Conservation (phyloP, 2,888 invertebrate species). For the Sesia apiformis region DNA sequence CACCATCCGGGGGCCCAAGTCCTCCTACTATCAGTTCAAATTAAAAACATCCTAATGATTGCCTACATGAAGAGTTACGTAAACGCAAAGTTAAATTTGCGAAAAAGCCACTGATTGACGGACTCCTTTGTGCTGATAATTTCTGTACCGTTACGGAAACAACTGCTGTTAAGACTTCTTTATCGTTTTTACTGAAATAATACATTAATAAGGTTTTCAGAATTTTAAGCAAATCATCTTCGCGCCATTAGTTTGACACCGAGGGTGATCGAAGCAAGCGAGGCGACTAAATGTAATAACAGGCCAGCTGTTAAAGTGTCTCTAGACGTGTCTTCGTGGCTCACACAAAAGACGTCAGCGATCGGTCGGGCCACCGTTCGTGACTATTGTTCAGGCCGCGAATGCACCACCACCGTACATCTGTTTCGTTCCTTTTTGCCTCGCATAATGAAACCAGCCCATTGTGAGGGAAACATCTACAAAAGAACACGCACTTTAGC, state of each 20-base stretch:
- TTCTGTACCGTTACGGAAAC: slow-evolving; percentile 46
- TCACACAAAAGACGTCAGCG: slow-evolving; percentile 53
- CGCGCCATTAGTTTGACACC: slow-evolving; percentile 9
- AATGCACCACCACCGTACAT: slow-evolving; percentile 62
- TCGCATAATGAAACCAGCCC: slow-evolving; percentile 65
- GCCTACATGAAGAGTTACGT: neutral
- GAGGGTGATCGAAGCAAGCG: slow-evolving; percentile 8
- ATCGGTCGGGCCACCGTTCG: slow-evolving; percentile 58
- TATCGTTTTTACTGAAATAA: too few relatives aligned
- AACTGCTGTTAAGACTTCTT: neutral
- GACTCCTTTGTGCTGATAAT: slow-evolving; percentile 36
- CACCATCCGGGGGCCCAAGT: slow-evolving; percentile 40
- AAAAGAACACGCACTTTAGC: slow-evolving; percentile 65
- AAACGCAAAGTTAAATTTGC: neutral
- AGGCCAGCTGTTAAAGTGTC: slow-evolving; percentile 18
- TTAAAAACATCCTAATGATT: neutral
- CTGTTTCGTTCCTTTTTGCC: slow-evolving; percentile 69
- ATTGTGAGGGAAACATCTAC: slow-evolving; percentile 63
- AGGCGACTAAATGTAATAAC: slow-evolving; percentile 30
- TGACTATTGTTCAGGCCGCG: slow-evolving; percentile 61
- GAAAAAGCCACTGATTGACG: slow-evolving; percentile 18
- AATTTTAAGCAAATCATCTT: neutral
- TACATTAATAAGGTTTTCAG: too few relatives aligned
- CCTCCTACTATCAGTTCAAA: neutral
- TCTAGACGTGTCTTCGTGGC: slow-evolving; percentile 22